Base-by-base conservation (phyloP, 2,113 vertebrate species). In the Epinephelus fuscoguttatus region DNA sequence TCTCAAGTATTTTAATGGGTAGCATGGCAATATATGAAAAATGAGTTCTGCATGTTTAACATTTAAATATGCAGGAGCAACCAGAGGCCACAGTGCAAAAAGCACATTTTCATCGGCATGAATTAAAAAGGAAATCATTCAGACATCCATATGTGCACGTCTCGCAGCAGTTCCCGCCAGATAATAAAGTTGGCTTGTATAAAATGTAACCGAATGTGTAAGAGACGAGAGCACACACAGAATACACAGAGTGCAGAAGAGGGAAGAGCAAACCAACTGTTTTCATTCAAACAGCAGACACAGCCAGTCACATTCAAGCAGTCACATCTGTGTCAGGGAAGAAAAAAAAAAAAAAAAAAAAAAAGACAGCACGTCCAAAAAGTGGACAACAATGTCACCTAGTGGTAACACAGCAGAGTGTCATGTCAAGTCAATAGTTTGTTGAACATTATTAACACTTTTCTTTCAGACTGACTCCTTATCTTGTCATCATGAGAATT, bases 221-320 rank as follows among this genome's bases (percentile, higher is more conserved):
- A 76, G 27, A 81, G 33, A 82, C 37, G 57, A 75, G 40, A 62
- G 71, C 50, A 82, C 42, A 70, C 9, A 59, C 0, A 69, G 3
- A 47, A 64, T 13, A 13, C 45, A 66, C 11, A n/a, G 27, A 85
- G 47, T 0, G 73, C 23, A 72, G 15, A 53, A 71, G 49, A n/a
- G 6, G 42, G 37, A 60, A n/a, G 47, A 69, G 64, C 42, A 61
- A 50, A 21, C 42, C 21, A 42, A 69, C 25, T 82, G 90, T 91
- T 91, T 91, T 90, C 61, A 86, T 92, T 94, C 84, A 90, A 94
- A 94, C 40, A 27, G 52, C 5, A 71, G 73, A 76, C 27, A 53
- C 82, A 85, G 71, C 89, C 93, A 91, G 76, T 91, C 66, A 92
- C 4, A 86, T 73, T 79, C 27, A 69, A 76, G 72, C 47, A 60